These are phyloP conservation scores for Trichomalopsis sarcophagae DNA, from an alignment of 1,140 invertebrate genomes.

Conservation along the genomic window DNA sequence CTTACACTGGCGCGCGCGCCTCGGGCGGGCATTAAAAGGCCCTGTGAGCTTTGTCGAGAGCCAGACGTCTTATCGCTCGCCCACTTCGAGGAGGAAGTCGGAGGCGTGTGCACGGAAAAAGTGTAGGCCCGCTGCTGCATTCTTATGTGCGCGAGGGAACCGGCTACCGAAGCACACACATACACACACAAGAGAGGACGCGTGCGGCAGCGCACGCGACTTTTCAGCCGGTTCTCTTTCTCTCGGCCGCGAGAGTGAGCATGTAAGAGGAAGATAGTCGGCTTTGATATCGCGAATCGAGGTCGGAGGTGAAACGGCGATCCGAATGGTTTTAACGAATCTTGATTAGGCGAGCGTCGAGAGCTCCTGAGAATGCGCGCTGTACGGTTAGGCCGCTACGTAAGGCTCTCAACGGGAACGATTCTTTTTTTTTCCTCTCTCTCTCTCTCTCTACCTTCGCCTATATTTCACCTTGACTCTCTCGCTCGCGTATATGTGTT, in stretches of 20 bases:
- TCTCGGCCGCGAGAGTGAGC: not conserved
- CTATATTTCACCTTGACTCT: constrained; percentile 27
- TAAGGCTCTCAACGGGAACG: constrained; percentile 5
- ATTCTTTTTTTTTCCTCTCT: not conserved
- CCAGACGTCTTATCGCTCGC: not conserved
- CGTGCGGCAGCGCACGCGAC: constrained; percentile 30
- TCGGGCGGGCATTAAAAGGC: constrained; percentile 3
- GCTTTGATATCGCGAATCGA: constrained; percentile 25
- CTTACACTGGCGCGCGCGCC: not conserved
- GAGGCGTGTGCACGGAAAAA: not conserved
- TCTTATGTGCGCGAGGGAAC: not conserved
- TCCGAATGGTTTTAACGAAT: constrained; percentile 29
- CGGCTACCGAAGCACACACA: no score
- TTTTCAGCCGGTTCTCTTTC: not conserved
- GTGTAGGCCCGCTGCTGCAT: not conserved
- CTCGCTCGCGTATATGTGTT: not conserved
- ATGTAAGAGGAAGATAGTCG: constrained; percentile 2
- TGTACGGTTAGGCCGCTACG: constrained; percentile 21
- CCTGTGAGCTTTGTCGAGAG: not conserved
- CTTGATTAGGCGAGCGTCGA: constrained; percentile 21
- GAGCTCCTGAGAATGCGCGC: not conserved
- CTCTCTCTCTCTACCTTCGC: not conserved
- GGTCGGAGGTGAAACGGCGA: constrained; percentile 33
- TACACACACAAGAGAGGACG: no score
- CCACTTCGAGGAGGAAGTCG: not conserved